Percentiles rank a stretch among this genome's conserved stretches.
phyloP scores from a whole-genome alignment of 2,888 invertebrate genomes.

The Tubiluchus corallicola region DNA sequence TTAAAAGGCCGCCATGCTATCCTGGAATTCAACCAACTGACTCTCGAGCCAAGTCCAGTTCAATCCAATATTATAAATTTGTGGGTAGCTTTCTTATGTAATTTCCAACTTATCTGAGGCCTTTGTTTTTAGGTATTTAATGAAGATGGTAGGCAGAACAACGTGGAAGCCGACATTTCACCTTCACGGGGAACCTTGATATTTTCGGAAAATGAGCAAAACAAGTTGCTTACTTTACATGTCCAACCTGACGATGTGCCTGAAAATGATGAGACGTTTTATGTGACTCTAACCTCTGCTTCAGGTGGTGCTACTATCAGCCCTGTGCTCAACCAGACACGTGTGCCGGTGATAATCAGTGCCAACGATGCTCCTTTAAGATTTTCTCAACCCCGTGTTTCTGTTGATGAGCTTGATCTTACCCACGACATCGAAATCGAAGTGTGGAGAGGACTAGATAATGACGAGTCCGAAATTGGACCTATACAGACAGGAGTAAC shows the following conservation, averaged over 20 bases:
- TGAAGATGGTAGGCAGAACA: slow-evolving; percentile 13
- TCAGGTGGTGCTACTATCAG: slow-evolving; percentile 17
- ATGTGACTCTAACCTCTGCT: slow-evolving; percentile 17
- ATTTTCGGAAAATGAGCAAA: slow-evolving; percentile 17
- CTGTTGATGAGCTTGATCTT: slow-evolving; percentile 19
- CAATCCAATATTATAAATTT: too few species aligned
- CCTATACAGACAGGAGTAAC: slow-evolving; percentile 16
- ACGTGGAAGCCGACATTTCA: slow-evolving; percentile 16
- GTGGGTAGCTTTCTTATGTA: not conserved
- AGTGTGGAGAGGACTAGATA: slow-evolving; percentile 20
- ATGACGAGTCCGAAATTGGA: slow-evolving; percentile 18
- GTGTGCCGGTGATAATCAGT: slow-evolving; percentile 17
- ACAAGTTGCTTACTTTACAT: slow-evolving; percentile 17
- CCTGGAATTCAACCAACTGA: too few species aligned
- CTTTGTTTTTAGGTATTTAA: not conserved
- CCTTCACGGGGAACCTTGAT: slow-evolving; percentile 17
- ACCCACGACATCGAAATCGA: slow-evolving; percentile 14
- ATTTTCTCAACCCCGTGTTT: slow-evolving; percentile 20
- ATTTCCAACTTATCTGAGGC: not conserved
- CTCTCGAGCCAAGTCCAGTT: too few species aligned
- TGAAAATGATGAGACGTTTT: slow-evolving; percentile 22
- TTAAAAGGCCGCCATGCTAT: too few species aligned
- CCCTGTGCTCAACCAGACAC: slow-evolving; percentile 10
- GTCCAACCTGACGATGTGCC: slow-evolving; percentile 21
- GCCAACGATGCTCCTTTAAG: slow-evolving; percentile 26